Base-by-base conservation (phyloP, 2,888 invertebrate species). In the Drosophila limbata region DNA sequence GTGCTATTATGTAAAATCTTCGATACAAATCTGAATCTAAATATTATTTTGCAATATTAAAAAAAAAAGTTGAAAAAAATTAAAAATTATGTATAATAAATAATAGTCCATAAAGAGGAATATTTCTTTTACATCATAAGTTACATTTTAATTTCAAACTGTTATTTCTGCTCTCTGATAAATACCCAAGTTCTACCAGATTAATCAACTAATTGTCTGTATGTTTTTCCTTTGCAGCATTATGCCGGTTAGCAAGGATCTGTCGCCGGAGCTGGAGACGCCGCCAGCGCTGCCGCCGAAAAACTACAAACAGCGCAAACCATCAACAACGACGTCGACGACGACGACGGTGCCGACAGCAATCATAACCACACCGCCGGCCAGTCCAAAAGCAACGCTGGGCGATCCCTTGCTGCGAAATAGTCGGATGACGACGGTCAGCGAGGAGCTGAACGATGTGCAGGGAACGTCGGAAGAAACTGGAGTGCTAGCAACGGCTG, bases 271-370 rank as follows among this genome's bases (percentile, higher is more conserved):
- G 25, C 64, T 57, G 50, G 91, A 93, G 89, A 92, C 93, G 73
- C 95, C 95, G 45, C 95, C 95, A 28, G 95, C 95, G 53, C 91
- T 95, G 86, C 95, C 95, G 65, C 95, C 95, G 72, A 95, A 95
- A 91, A 93, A 90, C 91, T 88, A 88, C 65, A 94, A 92, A 79
- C 92, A 88, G 80, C 87, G 91, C 59, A 89, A 89, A 39, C 73
- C 88, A 91, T 79, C 93, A 90, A 92, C 93, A 44, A 90, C 92
- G 53, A 91, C 92, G 50, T 10, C 48, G 10, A 89, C 94, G 91
- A 77, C 93, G 90, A 92, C 93, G 40, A 91, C 92, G 55, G 92
- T 91, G 82, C 91, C 92, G 0, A 90, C 65, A 17, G 90, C 90
- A 57, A 91, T 93, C 74, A 37, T 73, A 0, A 68, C 60, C 10